These are phyloP conservation scores for Corydoras sp. DNA, from an alignment of 2,113 vertebrate species.

Conservation along the genomic window DNA sequence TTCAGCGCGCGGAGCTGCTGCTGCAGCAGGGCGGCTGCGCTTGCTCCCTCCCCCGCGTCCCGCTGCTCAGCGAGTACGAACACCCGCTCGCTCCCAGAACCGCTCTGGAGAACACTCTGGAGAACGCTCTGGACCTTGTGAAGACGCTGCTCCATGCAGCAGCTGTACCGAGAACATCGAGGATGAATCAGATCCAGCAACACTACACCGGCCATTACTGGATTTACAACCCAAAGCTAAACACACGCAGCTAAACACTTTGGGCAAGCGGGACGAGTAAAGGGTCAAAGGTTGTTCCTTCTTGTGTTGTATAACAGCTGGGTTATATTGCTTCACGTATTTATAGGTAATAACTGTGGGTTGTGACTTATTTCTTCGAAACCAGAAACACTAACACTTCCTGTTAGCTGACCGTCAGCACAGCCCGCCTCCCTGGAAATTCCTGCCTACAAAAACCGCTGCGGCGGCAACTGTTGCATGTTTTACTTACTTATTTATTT, in stretches of 20 bases:
- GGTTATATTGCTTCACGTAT: no score
- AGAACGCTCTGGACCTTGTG: background rate
- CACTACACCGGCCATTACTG: constrained; percentile 37
- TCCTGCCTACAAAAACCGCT: constrained; percentile 7
- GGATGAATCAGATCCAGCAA: constrained; percentile 46
- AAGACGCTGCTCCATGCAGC: constrained; percentile 35
- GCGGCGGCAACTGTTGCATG: no score
- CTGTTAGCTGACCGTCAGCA: constrained; percentile 17
- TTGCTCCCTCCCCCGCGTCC: background rate
- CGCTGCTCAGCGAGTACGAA: constrained; percentile 31
- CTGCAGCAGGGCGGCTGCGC: background rate
- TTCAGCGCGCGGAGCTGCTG: constrained; percentile 31
- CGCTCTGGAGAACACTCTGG: background rate
- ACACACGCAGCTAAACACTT: no score
- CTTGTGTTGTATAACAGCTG: background rate
- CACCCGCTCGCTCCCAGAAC: constrained; percentile 3
- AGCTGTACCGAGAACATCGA: constrained; percentile 12
- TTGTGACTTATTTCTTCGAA: background rate
- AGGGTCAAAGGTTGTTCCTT: background rate
- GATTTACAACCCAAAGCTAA: background rate
- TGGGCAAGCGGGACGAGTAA: no score
- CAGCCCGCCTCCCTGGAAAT: constrained; percentile 36
- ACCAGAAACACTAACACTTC: constrained; percentile 26
- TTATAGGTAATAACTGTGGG: no score
- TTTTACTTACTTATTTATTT: no score